Conservation (phyloP, 2,113 vertebrate genomes). For the Oreochromis aureus region DNA sequence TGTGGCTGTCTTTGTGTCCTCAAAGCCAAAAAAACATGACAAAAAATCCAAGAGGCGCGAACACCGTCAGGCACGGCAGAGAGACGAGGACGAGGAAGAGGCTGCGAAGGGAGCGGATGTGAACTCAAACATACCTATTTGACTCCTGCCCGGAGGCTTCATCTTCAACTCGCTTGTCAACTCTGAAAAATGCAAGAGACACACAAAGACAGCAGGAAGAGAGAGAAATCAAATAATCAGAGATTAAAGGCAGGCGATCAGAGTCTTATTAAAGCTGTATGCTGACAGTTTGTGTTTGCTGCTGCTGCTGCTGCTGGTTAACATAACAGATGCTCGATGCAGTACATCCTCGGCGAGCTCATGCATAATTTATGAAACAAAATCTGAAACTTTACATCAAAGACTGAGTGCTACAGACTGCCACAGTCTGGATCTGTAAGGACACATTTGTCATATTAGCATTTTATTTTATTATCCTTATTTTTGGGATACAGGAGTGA, state of each 20-base stretch:
- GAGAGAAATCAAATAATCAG: neutral
- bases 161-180: constrained; percentile 69
- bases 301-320: neutral
- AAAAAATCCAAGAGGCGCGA: neutral
- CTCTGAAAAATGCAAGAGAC: constrained; percentile 56
- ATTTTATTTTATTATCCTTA: neutral
- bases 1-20: neutral
- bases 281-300: neutral
- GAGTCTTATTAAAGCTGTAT: neutral
- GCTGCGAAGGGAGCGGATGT: neutral
- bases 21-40: neutral
- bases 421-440: neutral
- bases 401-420: neutral
- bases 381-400: constrained; percentile 45
- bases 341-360: neutral
- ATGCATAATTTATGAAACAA: constrained; percentile 34
- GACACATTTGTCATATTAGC: neutral
- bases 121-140: constrained; percentile 62
- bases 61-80: neutral
- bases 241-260: neutral
- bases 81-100: neutral
- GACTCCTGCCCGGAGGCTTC: constrained; percentile 64
- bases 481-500: neutral
- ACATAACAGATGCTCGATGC: constrained; percentile 3
- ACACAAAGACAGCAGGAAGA: neutral